Evolutionary conservation across 2,888 invertebrate species (phyloP).

Genomic region (Mythimna vitellina): DNA sequence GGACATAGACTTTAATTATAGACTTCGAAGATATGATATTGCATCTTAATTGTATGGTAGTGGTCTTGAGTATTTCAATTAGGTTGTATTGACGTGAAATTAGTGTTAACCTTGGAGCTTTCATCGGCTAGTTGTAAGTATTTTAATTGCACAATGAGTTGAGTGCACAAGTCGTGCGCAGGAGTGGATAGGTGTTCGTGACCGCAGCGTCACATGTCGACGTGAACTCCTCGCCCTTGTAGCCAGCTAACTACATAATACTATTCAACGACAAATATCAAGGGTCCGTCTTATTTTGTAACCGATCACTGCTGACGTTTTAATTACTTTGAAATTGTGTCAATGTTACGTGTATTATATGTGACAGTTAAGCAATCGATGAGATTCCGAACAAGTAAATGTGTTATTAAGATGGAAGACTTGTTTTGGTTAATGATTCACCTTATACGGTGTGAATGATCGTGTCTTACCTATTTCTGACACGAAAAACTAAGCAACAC

Average conservation of each 20-base stretch:
- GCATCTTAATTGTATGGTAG: conserved; percentile 63
- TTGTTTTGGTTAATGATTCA: conserved; percentile 37
- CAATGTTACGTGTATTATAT: conserved; percentile 59
- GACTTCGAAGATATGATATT: conserved; percentile 59
- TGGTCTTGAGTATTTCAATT: conserved; percentile 64
- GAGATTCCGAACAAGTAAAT: conserved; percentile 28
- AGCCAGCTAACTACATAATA: conserved; percentile 38
- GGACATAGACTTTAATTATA: conserved; percentile 82
- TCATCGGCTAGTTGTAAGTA: conserved; percentile 63
- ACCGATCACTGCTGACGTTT: conserved; percentile 64
- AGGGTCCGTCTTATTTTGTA: conserved; percentile 61
- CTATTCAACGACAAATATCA: conserved; percentile 55
- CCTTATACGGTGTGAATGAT: conserved; percentile 5
- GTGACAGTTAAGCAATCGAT: conserved; percentile 45
- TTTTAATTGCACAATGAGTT: conserved; percentile 75
- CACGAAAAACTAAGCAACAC: conserved; percentile 31
- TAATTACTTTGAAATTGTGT: conserved; percentile 65
- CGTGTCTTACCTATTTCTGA: conserved; percentile 24
- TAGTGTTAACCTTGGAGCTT: conserved; percentile 72
- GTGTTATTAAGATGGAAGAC: conserved; percentile 28
- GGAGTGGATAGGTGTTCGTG: conserved; percentile 78
- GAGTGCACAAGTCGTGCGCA: conserved; percentile 76
- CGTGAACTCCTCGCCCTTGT: conserved; percentile 84
- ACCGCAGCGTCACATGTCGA: conserved; percentile 78
- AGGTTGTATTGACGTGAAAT: conserved; percentile 63